Evolutionary conservation across 2,888 invertebrate genomes (phyloP).

Genomic region (Dryocosmus kuriphilus): DNA sequence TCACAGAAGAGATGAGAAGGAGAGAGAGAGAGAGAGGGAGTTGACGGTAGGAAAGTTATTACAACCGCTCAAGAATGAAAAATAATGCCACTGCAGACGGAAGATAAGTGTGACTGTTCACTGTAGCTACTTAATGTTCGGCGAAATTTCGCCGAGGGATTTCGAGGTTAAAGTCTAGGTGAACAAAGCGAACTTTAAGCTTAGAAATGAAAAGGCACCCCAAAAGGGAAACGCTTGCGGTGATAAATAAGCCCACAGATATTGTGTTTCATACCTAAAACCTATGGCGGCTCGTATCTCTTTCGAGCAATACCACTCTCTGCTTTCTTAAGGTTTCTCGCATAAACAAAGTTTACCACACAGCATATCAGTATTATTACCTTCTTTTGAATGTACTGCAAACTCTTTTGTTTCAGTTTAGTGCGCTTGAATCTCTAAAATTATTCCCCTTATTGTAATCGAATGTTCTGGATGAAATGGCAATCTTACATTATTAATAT

Average conservation of each 20-base stretch:
- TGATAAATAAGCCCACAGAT: constrained; percentile 35
- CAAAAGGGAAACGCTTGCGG: background rate
- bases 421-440: background rate
- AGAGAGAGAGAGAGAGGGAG: background rate
- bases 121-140: constrained; percentile 37
- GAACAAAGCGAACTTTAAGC: constrained; percentile 39
- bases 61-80: constrained; percentile 36
- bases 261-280: constrained; percentile 33
- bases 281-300: constrained; percentile 26
- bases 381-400: constrained; percentile 6
- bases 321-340: constrained; percentile 15
- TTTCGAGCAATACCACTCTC: constrained; percentile 28
- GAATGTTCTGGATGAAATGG: background rate
- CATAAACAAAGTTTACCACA: constrained; percentile 20
- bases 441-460: constrained; percentile 1
- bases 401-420: background rate
- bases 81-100: constrained; percentile 31
- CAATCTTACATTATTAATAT: background rate
- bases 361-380: constrained; percentile 17
- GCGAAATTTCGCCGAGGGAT: constrained; percentile 35
- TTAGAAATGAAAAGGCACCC: constrained; percentile 24
- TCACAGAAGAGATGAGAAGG: background rate
- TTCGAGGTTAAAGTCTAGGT: constrained; percentile 28
- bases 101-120: constrained; percentile 33
- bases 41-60: constrained; percentile 33